phyloP scores from a whole-genome alignment of 2,888 invertebrate genomes.

The Ptilodon capucinus region DNA sequence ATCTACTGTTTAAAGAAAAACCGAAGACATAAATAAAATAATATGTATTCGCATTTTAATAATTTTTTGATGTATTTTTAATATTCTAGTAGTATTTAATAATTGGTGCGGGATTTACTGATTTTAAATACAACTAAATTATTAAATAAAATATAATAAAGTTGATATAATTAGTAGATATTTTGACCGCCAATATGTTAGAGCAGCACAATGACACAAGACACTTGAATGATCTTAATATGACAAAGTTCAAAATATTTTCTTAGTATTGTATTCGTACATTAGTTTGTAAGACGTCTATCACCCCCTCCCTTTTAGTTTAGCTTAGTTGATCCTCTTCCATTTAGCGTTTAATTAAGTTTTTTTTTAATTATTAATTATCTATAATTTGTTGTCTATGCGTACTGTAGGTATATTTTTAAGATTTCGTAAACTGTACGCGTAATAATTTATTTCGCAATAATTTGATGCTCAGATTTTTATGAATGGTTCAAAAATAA shows the following conservation, averaged over 20 bases:
- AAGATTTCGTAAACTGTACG: conserved; percentile 44
- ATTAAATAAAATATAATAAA: no score
- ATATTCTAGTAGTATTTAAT: not conserved
- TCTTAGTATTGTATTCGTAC: conserved; percentile 56
- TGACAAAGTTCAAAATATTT: conserved; percentile 45
- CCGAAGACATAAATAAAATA: no score
- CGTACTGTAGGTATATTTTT: conserved; percentile 51
- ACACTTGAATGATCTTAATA: conserved; percentile 20
- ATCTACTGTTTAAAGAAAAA: no score
- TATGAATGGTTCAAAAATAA: conserved; percentile 46
- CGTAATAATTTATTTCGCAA: conserved; percentile 60
- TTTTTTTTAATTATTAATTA: conserved; percentile 65
- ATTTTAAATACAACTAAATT: not conserved
- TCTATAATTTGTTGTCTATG: conserved; percentile 64
- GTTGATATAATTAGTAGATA: not conserved
- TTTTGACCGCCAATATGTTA: not conserved
- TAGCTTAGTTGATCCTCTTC: conserved; percentile 78
- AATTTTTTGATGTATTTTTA: no score
- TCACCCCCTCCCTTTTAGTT: conserved; percentile 52
- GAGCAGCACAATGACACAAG: not conserved
- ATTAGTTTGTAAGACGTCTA: conserved; percentile 49
- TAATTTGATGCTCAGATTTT: conserved; percentile 51
- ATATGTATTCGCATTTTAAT: no score
- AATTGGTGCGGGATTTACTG: not conserved
- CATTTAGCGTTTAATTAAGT: conserved; percentile 73